Base-by-base conservation (phyloP, 2,113 vertebrate genomes). In the Menura novaehollandiae region DNA sequence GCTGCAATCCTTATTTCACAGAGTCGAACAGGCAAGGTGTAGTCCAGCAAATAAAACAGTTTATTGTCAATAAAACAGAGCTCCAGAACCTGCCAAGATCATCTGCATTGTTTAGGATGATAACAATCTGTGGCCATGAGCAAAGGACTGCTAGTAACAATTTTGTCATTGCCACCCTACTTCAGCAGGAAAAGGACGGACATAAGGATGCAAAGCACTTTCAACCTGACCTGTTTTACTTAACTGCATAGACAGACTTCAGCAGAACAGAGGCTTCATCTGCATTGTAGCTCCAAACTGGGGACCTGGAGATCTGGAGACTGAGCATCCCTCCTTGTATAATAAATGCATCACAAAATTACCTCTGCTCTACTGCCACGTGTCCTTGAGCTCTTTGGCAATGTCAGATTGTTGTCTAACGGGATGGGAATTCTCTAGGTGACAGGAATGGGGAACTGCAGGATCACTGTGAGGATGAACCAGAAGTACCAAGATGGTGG, bases 361-460 rank as follows among this genome's bases (percentile, higher is more conserved):
- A 56, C 7, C 26, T 79, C 37, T 85, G 44, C 43, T 43, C 20
- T 24, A 9, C 4, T 5, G 10, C 10, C 59, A 33, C 0, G 0
- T 62, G 32, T 15, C 20, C 32, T 26, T 10, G 24, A 94, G 37
- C 35, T 52, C 27, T 53, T 76, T 72, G 68, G 33, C 35, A 28
- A 14, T 12, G 23, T 39, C 53, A 66, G 22, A 32, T 46, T 41
- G 13, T 11, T 69, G 20, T 30, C 19, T 66, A 49, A 55, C 7
- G 30, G 30, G 26, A 68, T 49, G 44, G 39, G 24, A 63, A 88
- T 55, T 28, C 71, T n/a, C 33, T 18, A 37, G 7, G 20, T 46
- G 19, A 56, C 21, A 68, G 23, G 39, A 10, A 43, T 30, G 23
- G 4, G 9, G 18, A 82, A 26, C 3, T 59, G 49, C 19, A 85